Percentiles rank a stretch among this genome's conserved stretches.
These are phyloP conservation scores for Dasysyrphus albostriatus DNA, from an alignment of 2,888 invertebrate genomes.

Conservation along the genomic window DNA sequence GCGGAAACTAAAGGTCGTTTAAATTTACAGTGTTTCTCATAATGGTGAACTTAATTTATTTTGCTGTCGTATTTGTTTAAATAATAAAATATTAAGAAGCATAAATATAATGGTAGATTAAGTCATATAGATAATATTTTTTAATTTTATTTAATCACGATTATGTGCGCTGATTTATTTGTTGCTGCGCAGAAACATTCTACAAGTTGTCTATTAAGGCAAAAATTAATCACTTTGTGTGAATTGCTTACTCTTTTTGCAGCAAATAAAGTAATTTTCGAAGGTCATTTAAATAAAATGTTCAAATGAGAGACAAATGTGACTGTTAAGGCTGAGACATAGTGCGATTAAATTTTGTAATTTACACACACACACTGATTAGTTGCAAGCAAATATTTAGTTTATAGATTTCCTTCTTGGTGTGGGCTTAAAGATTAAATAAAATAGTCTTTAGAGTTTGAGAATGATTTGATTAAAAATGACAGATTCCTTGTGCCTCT, in stretches of 20 bases:
- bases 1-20: constrained; percentile 4
- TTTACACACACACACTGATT: not conserved
- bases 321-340: not conserved
- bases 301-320: constrained; percentile 22
- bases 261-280: constrained; percentile 65
- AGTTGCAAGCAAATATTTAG: not conserved
- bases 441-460: too few species aligned
- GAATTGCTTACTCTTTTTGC: constrained; percentile 47
- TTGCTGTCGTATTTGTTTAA: constrained; percentile 41
- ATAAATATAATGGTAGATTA: constrained; percentile 1
- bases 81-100: constrained; percentile 37
- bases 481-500: too few species aligned
- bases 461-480: too few species aligned
- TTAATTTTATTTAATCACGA: constrained; percentile 42
- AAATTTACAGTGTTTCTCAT: constrained; percentile 3
- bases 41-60: constrained; percentile 42
- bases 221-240: constrained; percentile 52
- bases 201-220: constrained; percentile 43
- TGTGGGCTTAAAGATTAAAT: not conserved
- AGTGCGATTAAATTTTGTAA: not conserved
- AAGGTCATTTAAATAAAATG: constrained; percentile 61
- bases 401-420: constrained; percentile 3
- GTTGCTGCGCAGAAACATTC: constrained; percentile 55
- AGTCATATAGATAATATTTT: constrained; percentile 41
- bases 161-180: constrained; percentile 19